Evolutionary conservation across 2,888 invertebrate species (phyloP).

Genomic region (Leucania comma): DNA sequence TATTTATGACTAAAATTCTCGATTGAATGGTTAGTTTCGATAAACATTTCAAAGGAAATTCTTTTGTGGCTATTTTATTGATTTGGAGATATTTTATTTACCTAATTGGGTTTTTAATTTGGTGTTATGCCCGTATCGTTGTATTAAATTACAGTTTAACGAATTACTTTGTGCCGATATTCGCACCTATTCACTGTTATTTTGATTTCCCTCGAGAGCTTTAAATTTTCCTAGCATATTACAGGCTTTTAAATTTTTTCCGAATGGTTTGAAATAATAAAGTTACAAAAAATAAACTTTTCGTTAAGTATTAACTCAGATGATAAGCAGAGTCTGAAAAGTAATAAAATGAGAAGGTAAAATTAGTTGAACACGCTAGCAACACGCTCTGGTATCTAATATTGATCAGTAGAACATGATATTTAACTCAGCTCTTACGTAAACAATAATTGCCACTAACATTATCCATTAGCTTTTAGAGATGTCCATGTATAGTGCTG

Average conservation of each 20-base stretch:
- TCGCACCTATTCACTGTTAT: constrained; percentile 48
- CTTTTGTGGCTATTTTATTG: constrained; percentile 6
- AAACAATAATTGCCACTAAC: constrained; percentile 63
- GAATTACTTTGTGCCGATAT: constrained; percentile 42
- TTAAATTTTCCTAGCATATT: constrained; percentile 44
- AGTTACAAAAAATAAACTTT: neutral
- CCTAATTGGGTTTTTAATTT: constrained; percentile 16
- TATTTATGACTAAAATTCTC: constrained; percentile 58
- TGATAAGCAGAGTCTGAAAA: neutral
- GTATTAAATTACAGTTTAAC: constrained; percentile 32
- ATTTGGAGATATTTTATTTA: constrained; percentile 2
- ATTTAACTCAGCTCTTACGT: constrained; percentile 54
- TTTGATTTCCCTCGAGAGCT: constrained; percentile 56
- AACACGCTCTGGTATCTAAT: constrained; percentile 34
- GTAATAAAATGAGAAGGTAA: neutral
- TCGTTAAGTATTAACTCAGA: neutral
- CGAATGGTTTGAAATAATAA: constrained; percentile 17
- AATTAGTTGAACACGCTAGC: constrained; percentile 13
- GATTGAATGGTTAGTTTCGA: constrained; percentile 39
- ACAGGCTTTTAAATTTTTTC: constrained; percentile 45
- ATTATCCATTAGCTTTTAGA: constrained; percentile 68
- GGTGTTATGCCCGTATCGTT: constrained; percentile 5
- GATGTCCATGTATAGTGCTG: constrained; percentile 68
- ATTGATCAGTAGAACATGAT: constrained; percentile 45
- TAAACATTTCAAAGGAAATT: constrained; percentile 29